These are phyloP conservation scores for Parazoanthus atlanticus DNA, from an alignment of 92 coral and sea anemone species.

Conservation along the genomic window DNA sequence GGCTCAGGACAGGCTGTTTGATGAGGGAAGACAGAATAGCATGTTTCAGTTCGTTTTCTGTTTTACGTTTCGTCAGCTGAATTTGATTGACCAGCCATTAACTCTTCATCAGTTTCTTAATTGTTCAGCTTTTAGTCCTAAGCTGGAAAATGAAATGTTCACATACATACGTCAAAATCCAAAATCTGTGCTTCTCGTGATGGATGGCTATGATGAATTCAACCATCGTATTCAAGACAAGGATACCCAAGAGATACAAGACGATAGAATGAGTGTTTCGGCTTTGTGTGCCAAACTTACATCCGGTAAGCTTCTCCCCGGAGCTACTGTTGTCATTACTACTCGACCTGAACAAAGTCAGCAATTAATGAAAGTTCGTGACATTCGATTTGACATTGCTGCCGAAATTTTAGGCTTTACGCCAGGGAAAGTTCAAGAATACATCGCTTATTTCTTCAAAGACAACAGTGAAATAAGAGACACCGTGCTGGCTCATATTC, in stretches of 20 bases:
- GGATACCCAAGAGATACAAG: neutral
- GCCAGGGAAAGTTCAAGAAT: neutral
- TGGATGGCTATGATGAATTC: conserved; percentile 38
- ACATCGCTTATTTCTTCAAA: neutral
- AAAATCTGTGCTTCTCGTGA: conserved; percentile 8
- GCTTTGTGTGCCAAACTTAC: neutral
- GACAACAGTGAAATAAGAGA: neutral
- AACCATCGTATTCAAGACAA: neutral
- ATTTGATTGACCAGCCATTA: conserved; percentile 19
- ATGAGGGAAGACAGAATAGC: neutral
- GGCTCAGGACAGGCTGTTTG: conserved; percentile 10
- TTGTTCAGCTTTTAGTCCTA: neutral
- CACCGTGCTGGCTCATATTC: neutral
- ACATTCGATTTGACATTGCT: neutral
- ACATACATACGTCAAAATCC: conserved; percentile 9
- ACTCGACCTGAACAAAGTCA: neutral
- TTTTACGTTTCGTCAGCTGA: conserved; percentile 16
- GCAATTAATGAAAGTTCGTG: neutral
- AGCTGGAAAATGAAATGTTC: neutral
- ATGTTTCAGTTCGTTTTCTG: conserved; percentile 11
- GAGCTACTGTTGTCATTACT: neutral
- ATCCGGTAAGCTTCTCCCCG: neutral
- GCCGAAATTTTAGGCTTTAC: conserved; percentile 2
- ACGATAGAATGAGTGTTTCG: neutral
- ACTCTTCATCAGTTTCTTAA: conserved; percentile 12